Evolutionary conservation across 1,140 invertebrate genomes (phyloP).

Genomic region (Parapsyche elsis): DNA sequence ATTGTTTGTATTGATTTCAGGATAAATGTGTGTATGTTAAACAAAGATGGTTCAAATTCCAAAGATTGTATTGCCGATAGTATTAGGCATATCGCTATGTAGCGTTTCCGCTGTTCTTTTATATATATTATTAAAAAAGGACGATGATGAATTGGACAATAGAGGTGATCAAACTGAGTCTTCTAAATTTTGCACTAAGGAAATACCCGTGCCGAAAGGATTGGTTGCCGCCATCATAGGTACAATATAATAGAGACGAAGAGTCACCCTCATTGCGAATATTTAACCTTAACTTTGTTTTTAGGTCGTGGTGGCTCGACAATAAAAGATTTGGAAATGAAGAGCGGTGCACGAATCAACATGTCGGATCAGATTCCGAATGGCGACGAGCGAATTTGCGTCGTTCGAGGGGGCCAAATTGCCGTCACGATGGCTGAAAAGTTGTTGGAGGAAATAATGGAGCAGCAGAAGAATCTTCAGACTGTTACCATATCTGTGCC

Average conservation of each 20-base stretch:
- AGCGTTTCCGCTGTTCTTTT: constrained; percentile 47
- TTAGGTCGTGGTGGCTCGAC: constrained; percentile 73
- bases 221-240: constrained; percentile 43
- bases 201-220: constrained; percentile 35
- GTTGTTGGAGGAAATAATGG: constrained; percentile 77
- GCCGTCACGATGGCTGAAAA: constrained; percentile 75
- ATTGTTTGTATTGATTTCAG: neutral
- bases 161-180: constrained; percentile 4
- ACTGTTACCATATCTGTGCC: constrained; percentile 75
- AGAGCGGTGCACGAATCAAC: constrained; percentile 76
- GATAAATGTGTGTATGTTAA: neutral
- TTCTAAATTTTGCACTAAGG: constrained; percentile 15
- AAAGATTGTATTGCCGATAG: constrained; percentile 47
- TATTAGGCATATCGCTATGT: constrained; percentile 47
- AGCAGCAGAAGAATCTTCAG: constrained; percentile 74
- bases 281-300: constrained; percentile 21
- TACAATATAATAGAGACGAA: constrained; percentile 30
- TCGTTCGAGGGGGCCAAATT: constrained; percentile 74
- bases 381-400: constrained; percentile 69
- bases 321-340: constrained; percentile 77
- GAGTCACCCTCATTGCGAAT: constrained; percentile 22
- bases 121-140: constrained; percentile 50
- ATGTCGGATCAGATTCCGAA: constrained; percentile 67
- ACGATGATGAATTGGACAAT: constrained; percentile 46
- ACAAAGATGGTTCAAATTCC: constrained; percentile 45